These are phyloP conservation scores for Metellina segmentata DNA, from an alignment of 2,888 invertebrate species.

Conservation along the genomic window DNA sequence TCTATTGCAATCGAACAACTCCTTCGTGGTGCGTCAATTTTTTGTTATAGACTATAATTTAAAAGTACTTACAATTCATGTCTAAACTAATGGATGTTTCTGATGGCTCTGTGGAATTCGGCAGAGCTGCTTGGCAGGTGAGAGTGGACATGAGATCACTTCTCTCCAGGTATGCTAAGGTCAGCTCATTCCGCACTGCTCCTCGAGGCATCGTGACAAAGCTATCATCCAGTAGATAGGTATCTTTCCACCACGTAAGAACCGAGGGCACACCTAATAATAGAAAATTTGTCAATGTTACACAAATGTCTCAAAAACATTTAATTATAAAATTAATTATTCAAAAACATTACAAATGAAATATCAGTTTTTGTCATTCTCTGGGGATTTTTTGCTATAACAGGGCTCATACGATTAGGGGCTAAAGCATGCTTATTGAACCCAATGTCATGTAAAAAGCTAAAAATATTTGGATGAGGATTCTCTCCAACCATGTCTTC, in stretches of 20 bases:
- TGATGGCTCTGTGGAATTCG: constrained; percentile 75
- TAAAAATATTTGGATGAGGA: too few relatives aligned
- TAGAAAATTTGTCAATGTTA: background rate
- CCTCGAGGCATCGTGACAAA: constrained; percentile 74
- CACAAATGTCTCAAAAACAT: background rate
- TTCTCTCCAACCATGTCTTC: too few relatives aligned
- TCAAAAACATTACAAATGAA: background rate
- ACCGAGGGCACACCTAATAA: constrained; percentile 75
- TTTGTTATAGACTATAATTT: too few relatives aligned
- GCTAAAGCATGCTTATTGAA: too few relatives aligned
- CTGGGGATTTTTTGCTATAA: too few relatives aligned
- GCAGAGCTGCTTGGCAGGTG: constrained; percentile 77
- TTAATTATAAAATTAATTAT: background rate
- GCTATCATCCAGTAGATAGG: constrained; percentile 72
- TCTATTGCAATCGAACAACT: too few relatives aligned
- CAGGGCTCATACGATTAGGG: too few relatives aligned
- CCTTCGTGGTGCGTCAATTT: too few relatives aligned
- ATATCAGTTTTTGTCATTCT: too few relatives aligned
- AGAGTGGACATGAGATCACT: constrained; percentile 76
- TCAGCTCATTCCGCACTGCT: constrained; percentile 75
- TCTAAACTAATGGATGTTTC: constrained; percentile 77
- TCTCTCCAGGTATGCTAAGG: constrained; percentile 71
- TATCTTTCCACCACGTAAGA: constrained; percentile 75
- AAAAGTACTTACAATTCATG: constrained; percentile 77
- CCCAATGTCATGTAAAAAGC: too few relatives aligned